phyloP scores from a whole-genome alignment of 2,113 vertebrate genomes.

The Urocitellus parryii region DNA sequence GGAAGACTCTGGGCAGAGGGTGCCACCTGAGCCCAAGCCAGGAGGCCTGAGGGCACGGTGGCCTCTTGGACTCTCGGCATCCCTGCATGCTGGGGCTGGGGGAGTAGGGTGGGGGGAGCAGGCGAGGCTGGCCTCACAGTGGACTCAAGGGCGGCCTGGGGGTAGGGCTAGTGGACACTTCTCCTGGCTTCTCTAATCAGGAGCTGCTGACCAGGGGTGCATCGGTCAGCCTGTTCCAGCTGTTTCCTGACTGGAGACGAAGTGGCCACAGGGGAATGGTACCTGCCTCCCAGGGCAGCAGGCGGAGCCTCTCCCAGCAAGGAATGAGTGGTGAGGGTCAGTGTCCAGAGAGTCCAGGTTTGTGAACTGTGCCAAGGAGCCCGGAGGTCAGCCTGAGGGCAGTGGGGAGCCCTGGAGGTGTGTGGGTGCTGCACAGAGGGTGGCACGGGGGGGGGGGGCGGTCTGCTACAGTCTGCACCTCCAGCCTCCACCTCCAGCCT shows the following conservation, averaged over 20 bases:
- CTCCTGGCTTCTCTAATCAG: not conserved
- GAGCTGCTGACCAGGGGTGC: not conserved
- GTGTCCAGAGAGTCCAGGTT: not conserved
- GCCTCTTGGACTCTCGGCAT: not conserved
- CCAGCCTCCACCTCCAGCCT: not conserved
- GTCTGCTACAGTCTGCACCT: not conserved
- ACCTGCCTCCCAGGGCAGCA: not conserved
- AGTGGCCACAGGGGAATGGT: fast-evolving
- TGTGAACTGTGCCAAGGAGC: not conserved
- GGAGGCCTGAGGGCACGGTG: fast-evolving
- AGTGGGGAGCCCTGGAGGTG: not conserved
- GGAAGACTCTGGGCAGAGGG: not conserved
- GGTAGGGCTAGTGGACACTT: not conserved
- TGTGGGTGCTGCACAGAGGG: fast-evolving
- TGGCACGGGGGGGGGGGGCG: not conserved
- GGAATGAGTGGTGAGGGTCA: not conserved
- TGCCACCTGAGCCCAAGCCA: not conserved
- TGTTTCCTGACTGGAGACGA: not conserved
- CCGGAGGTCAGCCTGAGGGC: not conserved
- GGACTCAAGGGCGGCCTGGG: too few species aligned
- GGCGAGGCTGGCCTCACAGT: not conserved
- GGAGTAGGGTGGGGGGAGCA: not conserved
- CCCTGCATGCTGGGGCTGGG: fast-evolving
- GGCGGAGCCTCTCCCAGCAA: not conserved
- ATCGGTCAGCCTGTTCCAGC: not conserved